Evolutionary conservation across 2,888 invertebrate genomes (phyloP).

Genomic region (Serripes groenlandicus): DNA sequence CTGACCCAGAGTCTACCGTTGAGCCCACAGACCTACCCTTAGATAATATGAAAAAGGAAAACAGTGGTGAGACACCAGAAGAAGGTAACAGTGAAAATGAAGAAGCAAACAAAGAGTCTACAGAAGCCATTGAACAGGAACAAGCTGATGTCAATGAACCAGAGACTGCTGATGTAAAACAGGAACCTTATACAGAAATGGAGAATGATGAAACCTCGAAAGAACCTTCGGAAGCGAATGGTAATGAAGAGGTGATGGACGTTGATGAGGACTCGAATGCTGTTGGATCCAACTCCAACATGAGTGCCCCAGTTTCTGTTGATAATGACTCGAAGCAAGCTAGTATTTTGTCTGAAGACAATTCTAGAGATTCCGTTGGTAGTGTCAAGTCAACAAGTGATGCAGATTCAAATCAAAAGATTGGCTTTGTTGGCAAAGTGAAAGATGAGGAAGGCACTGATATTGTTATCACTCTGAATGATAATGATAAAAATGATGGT

Average conservation of each 20-base stretch:
- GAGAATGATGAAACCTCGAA: neutral
- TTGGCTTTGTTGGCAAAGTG: conserved; percentile 60
- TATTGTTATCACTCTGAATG: conserved; percentile 68
- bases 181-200: conserved; percentile 11
- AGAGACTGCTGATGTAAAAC: no score
- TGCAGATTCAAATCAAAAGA: conserved; percentile 29
- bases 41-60: no score
- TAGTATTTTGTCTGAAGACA: conserved; percentile 52
- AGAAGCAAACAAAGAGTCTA: neutral
- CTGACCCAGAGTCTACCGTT: neutral
- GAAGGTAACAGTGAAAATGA: conserved; percentile 4
- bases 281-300: conserved; percentile 38
- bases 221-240: neutral
- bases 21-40: no score
- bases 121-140: neutral
- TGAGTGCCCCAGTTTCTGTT: conserved; percentile 36
- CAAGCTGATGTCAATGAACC: neutral
- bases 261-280: conserved; percentile 41
- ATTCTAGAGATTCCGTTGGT: conserved; percentile 49
- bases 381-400: conserved; percentile 30
- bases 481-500: conserved; percentile 45
- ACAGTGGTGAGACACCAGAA: no score
- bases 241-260: conserved; percentile 40
- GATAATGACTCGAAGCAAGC: conserved; percentile 36
- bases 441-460: conserved; percentile 67